These are phyloP conservation scores for Mugil cephalus DNA, from an alignment of 2,113 vertebrate species.

Conservation along the genomic window DNA sequence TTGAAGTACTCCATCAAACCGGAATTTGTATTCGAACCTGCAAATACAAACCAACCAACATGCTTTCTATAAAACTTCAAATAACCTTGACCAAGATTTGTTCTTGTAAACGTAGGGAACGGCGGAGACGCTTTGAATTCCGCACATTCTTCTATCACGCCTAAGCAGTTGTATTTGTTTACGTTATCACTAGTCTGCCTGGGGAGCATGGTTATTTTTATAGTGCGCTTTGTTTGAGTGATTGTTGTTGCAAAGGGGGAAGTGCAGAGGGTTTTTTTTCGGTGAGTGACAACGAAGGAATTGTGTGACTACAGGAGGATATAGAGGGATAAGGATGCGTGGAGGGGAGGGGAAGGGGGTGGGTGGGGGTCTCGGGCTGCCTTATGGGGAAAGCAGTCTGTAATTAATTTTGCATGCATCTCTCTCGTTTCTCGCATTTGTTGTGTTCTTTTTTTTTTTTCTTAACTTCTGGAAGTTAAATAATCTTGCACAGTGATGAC, in stretches of 20 bases:
- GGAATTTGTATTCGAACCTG: not conserved
- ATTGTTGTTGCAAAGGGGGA: constrained; percentile 66
- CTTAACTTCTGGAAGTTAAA: constrained; percentile 53
- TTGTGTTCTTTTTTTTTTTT: constrained; percentile 69
- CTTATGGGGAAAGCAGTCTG: constrained; percentile 67
- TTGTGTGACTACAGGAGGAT: constrained; percentile 58
- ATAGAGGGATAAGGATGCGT: constrained; percentile 15
- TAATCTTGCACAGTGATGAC: constrained; percentile 11
- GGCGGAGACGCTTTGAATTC: constrained; percentile 37
- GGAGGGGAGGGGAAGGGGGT: constrained; percentile 8
- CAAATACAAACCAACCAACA: constrained; percentile 2
- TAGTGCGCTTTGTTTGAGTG: constrained; percentile 74
- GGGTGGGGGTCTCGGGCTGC: constrained; percentile 44
- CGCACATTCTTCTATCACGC: constrained; percentile 44
- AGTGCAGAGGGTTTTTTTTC: constrained; percentile 50
- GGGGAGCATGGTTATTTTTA: constrained; percentile 79
- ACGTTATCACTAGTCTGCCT: constrained; percentile 67
- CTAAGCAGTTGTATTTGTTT: constrained; percentile 75
- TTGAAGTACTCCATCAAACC: constrained; percentile 10
- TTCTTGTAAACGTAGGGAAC: constrained; percentile 48
- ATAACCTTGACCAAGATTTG: constrained; percentile 49
- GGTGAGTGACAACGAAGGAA: constrained; percentile 58
- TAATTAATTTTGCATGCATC: constrained; percentile 82
- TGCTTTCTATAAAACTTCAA: constrained; percentile 1
- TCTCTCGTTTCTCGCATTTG: constrained; percentile 60